Evolutionary conservation across 2,888 invertebrate species (phyloP).

Genomic region (Drosophila diplacantha): DNA sequence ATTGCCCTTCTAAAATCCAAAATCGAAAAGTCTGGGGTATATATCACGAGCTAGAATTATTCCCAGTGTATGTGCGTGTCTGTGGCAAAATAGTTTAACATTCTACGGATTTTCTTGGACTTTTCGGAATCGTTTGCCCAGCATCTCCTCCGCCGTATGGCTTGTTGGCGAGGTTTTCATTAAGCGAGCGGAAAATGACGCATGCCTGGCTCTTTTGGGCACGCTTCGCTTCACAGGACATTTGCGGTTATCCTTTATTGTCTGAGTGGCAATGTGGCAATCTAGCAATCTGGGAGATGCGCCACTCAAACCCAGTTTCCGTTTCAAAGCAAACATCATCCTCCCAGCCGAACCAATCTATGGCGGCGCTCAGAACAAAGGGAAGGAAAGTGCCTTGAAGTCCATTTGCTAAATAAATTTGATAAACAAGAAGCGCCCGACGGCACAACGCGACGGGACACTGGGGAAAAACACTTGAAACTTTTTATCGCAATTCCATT

Average conservation of each 20-base stretch:
- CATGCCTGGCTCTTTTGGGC: conserved; percentile 26
- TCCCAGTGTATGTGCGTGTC: conserved; percentile 10
- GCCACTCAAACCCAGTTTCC: conserved; percentile 41
- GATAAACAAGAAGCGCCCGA: conserved; percentile 29
- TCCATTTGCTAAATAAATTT: conserved; percentile 47
- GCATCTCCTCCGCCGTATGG: conserved; percentile 28
- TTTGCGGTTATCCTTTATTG: conserved; percentile 45
- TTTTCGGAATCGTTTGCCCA: conserved; percentile 13
- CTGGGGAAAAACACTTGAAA: not conserved
- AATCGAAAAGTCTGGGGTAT: not conserved
- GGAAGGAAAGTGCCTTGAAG: conserved; percentile 35
- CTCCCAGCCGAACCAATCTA: conserved; percentile 22
- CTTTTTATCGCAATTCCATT: no score
- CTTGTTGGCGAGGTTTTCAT: conserved; percentile 33
- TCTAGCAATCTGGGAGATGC: conserved; percentile 22
- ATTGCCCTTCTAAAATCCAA: not conserved
- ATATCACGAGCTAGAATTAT: not conserved
- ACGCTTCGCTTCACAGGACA: conserved; percentile 38
- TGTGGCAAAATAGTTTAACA: conserved; percentile 22
- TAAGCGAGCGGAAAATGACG: conserved; percentile 47
- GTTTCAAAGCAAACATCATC: conserved; percentile 35
- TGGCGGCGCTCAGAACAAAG: conserved; percentile 30
- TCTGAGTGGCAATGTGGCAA: conserved; percentile 32
- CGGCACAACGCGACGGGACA: conserved; percentile 9
- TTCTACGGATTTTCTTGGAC: conserved; percentile 26